Conservation (phyloP, 2,888 invertebrate genomes). For the Alitta virens region DNA sequence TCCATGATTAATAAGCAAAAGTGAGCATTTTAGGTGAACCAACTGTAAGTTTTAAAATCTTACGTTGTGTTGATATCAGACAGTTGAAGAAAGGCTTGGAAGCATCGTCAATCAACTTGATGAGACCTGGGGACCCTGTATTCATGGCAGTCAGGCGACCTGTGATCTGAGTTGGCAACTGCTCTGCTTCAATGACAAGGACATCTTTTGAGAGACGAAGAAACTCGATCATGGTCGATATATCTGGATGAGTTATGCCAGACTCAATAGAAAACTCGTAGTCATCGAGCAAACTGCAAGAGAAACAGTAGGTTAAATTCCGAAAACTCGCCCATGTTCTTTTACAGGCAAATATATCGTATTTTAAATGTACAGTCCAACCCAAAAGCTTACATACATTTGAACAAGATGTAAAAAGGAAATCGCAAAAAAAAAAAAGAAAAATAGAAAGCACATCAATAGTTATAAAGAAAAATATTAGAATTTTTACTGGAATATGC, state of each 20-base stretch:
- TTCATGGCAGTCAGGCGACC: not conserved
- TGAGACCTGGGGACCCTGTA: not conserved
- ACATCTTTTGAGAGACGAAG: not conserved
- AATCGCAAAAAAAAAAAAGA: no score
- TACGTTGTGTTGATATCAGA: constrained; percentile 4
- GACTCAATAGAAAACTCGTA: not conserved
- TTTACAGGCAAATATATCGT: no score
- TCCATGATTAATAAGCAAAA: no score
- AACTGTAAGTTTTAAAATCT: no score
- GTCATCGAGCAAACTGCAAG: constrained; percentile 2
- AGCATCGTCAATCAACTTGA: not conserved
- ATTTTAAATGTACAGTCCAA: no score
- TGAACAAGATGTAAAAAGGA: no score
- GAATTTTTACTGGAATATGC: no score
- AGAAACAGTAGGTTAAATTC: not conserved
- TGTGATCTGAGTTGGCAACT: not conserved
- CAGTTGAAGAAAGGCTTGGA: not conserved
- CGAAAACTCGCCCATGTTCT: no score
- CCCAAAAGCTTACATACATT: no score
- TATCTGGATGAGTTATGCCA: not conserved
- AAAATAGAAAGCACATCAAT: no score
- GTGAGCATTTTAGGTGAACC: no score
- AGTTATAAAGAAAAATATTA: no score
- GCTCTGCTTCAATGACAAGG: not conserved
- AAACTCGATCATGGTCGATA: not conserved